Percentiles rank a stretch among this genome's conserved stretches.
Evolutionary conservation across 2,113 vertebrate species (phyloP).

Genomic region (Ondatra zibethicus): DNA sequence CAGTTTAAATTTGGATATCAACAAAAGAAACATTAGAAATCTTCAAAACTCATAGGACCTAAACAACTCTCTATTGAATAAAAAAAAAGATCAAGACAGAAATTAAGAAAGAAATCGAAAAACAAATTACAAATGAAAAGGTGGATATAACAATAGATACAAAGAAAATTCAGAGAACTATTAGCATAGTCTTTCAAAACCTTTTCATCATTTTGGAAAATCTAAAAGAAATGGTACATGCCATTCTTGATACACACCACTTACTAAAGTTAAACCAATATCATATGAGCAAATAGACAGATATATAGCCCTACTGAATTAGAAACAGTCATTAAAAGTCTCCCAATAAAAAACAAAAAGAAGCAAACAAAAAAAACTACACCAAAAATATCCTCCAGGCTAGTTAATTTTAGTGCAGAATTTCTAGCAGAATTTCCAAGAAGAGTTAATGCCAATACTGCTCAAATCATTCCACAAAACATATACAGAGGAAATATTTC

Average conservation of each 20-base stretch:
- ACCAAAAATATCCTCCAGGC: not conserved
- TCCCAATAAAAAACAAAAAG: not conserved
- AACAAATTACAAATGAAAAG: not conserved
- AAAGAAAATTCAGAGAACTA: not conserved
- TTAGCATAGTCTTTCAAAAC: not conserved
- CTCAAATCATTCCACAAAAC: not conserved
- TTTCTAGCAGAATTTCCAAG: not conserved
- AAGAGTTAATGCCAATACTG: not conserved
- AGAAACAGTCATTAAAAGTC: not conserved
- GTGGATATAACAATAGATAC: too few species aligned
- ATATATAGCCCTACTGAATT: not conserved
- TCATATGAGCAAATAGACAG: not conserved
- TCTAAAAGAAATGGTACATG: not conserved
- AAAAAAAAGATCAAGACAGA: not conserved
- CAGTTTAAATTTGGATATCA: not conserved
- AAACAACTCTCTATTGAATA: not conserved
- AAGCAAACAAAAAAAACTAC: not conserved
- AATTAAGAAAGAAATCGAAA: not conserved
- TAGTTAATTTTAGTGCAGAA: not conserved
- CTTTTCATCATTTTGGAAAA: not conserved
- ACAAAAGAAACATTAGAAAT: not conserved
- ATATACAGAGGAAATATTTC: not conserved
- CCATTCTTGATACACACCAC: not conserved
- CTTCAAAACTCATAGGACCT: not conserved
- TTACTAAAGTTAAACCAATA: not conserved